These are phyloP conservation scores for Forbesichthys agassizii DNA, from an alignment of 2,113 vertebrate species.

Conservation along the genomic window DNA sequence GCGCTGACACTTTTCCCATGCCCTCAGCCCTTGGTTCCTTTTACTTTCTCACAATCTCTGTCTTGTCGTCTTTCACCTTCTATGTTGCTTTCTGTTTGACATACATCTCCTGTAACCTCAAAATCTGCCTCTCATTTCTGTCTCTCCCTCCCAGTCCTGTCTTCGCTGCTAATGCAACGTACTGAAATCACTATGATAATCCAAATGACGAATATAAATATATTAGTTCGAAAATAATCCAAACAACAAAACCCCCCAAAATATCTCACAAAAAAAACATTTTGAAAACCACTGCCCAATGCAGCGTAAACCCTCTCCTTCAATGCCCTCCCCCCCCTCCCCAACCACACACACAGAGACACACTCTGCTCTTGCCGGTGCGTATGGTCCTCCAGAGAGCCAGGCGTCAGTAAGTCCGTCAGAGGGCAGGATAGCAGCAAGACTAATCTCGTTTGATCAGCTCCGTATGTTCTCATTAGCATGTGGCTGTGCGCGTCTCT, in stretches of 20 bases:
- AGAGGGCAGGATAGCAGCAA: slow-evolving; percentile 26
- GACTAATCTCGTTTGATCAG: slow-evolving; percentile 65
- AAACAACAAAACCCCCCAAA: too few species aligned
- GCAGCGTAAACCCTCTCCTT: too few species aligned
- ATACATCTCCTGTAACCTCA: not conserved
- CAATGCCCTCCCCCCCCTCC: not conserved
- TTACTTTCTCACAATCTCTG: slow-evolving; percentile 7
- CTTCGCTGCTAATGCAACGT: not conserved
- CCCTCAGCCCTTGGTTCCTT: slow-evolving; percentile 2
- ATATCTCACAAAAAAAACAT: too few species aligned
- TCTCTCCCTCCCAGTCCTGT: not conserved
- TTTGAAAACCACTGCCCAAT: too few species aligned
- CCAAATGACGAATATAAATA: too few species aligned
- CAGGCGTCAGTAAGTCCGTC: slow-evolving; percentile 48
- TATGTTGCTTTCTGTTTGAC: not conserved
- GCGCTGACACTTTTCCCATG: slow-evolving; percentile 9
- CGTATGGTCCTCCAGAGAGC: not conserved
- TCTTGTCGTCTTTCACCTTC: slow-evolving; percentile 19
- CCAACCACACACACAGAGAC: not conserved
- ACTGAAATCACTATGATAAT: too few species aligned
- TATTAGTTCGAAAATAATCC: too few species aligned
- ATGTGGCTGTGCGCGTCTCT: slow-evolving; percentile 42
- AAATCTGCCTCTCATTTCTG: not conserved
- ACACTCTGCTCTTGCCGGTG: not conserved
- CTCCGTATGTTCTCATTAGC: slow-evolving; percentile 44